A percentile compares a stretch with the other conserved stretches of the same genome.
These are phyloP conservation scores for Alaudala cheleensis DNA, from an alignment of 2,113 vertebrate genomes.

Conservation along the genomic window DNA sequence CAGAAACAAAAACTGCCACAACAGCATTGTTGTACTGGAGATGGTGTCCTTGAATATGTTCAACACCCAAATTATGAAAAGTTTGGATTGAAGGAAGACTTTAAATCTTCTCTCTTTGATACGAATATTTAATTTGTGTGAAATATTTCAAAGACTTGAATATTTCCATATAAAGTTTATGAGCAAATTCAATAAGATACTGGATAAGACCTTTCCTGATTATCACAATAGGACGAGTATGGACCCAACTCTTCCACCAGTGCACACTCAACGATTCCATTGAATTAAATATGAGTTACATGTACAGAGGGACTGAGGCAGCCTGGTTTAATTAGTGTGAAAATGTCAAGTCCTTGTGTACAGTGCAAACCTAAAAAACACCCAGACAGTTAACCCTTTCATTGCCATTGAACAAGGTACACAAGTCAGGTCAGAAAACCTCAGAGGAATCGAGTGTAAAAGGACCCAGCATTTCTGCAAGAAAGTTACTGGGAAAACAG, in stretches of 20 bases:
- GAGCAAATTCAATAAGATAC: background rate
- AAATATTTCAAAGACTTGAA: background rate
- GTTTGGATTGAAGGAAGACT: background rate
- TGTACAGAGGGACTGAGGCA: slow-evolving; percentile 31
- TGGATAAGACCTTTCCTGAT: background rate
- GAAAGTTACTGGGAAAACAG: background rate
- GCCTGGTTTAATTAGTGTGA: slow-evolving; percentile 55
- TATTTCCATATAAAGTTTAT: background rate
- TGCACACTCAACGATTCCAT: background rate
- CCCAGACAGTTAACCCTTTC: slow-evolving; percentile 15
- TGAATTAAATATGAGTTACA: slow-evolving; percentile 68
- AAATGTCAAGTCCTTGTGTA: slow-evolving; percentile 56
- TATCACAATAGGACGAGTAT: background rate
- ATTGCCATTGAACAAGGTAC: background rate
- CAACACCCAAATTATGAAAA: background rate
- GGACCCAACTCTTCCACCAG: slow-evolving; percentile 1
- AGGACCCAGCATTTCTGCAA: background rate
- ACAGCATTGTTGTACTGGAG: background rate
- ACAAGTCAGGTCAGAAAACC: background rate
- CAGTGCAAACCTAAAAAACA: slow-evolving; percentile 24
- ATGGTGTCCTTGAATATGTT: background rate
- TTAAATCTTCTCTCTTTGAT: background rate
- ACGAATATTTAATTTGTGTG: background rate
- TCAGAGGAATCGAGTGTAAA: background rate
- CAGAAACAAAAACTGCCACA: background rate